These are phyloP conservation scores for Edolisoma coerulescens DNA, from an alignment of 2,113 vertebrate genomes.

Conservation along the genomic window DNA sequence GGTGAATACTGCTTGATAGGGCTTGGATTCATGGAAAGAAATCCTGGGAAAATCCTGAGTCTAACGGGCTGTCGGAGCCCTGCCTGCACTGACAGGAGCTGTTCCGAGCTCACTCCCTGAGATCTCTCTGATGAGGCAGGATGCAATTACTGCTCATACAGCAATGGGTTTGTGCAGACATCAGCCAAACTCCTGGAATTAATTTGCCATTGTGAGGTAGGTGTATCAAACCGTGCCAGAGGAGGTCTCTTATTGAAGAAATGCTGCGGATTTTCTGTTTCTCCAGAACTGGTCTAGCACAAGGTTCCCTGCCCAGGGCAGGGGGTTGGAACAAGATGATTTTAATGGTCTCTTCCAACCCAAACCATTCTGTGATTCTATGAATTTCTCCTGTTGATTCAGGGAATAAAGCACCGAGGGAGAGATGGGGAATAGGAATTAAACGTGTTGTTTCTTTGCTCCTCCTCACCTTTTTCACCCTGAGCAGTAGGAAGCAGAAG, in stretches of 20 bases:
- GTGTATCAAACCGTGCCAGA: background rate
- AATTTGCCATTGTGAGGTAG: background rate
- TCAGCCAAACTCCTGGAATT: background rate
- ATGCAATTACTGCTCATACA: background rate
- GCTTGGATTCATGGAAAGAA: background rate
- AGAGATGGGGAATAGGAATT: background rate
- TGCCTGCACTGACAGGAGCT: background rate
- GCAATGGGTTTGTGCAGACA: background rate
- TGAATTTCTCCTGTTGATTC: background rate
- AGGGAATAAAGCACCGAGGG: background rate
- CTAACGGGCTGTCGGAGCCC: background rate
- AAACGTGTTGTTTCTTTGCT: background rate
- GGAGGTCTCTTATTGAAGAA: background rate
- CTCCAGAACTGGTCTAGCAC: background rate
- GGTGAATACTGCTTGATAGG: fast-evolving
- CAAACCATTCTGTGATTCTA: background rate
- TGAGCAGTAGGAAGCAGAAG: background rate
- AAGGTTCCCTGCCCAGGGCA: background rate
- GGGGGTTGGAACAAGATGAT: background rate
- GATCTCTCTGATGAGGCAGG: background rate
- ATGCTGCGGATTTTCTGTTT: background rate
- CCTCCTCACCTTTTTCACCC: background rate
- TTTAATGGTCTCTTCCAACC: background rate
- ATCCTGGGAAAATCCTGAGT: background rate
- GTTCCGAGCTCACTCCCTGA: background rate